A percentile compares a stretch with the other conserved stretches of the same genome.
Evolutionary conservation across 2,797 vertebrate species (phyloP).

Genomic region (Podarcis lilfordi): DNA sequence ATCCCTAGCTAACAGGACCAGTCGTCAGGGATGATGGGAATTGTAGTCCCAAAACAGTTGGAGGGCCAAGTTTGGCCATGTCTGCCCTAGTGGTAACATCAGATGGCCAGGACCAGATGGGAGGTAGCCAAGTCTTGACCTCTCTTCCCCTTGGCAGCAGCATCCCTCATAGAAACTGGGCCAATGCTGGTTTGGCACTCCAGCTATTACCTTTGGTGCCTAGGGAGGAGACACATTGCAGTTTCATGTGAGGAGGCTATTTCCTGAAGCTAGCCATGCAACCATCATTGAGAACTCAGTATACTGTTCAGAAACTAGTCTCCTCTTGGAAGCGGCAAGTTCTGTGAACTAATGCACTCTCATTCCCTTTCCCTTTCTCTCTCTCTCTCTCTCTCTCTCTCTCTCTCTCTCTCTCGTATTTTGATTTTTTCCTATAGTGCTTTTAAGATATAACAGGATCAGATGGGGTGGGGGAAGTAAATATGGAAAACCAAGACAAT

Average conservation of each 20-base stretch:
- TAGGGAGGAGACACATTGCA: neutral
- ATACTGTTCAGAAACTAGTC: too few relatives aligned
- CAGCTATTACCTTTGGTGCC: neutral
- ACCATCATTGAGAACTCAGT: neutral
- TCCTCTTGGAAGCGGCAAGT: neutral
- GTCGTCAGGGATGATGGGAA: too few relatives aligned
- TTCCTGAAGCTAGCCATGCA: neutral
- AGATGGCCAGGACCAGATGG: too few relatives aligned
- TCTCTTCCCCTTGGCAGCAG: neutral
- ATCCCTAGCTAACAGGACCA: too few relatives aligned
- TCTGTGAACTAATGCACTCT: neutral
- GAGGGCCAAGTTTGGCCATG: too few relatives aligned
- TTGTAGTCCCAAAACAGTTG: too few relatives aligned
- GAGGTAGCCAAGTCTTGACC: too few relatives aligned
- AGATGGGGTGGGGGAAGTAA: neutral
- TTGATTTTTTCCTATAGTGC: neutral
- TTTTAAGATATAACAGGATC: neutral
- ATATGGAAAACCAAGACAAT: neutral
- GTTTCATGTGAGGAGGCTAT: neutral
- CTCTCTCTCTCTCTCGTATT: neutral
- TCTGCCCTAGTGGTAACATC: neutral
- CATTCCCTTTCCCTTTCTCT: neutral
- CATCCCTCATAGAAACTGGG: neutral
- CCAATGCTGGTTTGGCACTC: neutral
- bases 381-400: neutral